Percentiles rank a stretch among this genome's conserved stretches.
Evolutionary conservation across 1,140 invertebrate genomes (phyloP).

Genomic region (Helicoverpa zea): DNA sequence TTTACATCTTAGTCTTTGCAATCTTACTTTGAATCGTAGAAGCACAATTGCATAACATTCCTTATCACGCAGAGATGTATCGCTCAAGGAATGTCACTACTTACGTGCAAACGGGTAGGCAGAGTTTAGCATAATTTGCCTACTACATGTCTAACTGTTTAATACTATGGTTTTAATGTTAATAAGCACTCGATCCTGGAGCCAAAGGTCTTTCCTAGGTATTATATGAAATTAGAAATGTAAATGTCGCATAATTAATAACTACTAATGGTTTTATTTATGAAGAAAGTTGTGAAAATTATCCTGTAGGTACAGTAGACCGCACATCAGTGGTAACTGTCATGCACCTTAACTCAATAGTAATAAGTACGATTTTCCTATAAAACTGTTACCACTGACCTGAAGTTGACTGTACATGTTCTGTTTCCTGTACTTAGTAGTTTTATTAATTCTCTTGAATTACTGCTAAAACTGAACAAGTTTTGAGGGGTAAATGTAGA

Average conservation of each 20-base stretch:
- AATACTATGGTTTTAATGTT: not conserved
- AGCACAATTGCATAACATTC: slow-evolving; percentile 42
- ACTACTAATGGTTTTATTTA: not conserved
- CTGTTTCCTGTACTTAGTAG: too few relatives aligned
- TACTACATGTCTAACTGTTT: slow-evolving; percentile 6
- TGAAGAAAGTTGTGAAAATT: not conserved
- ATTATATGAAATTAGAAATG: not conserved
- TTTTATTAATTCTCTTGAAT: too few relatives aligned
- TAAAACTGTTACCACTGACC: too few relatives aligned
- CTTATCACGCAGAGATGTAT: slow-evolving; percentile 48
- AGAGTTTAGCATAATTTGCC: slow-evolving; percentile 23
- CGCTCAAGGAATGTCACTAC: not conserved
- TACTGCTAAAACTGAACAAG: too few relatives aligned
- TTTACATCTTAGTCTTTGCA: not conserved
- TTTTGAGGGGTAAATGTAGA: too few relatives aligned
- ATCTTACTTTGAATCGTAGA: slow-evolving; percentile 19
- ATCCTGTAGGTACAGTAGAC: too few relatives aligned
- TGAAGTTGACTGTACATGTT: too few relatives aligned
- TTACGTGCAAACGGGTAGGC: slow-evolving; percentile 20
- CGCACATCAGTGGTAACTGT: too few relatives aligned
- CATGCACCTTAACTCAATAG: too few relatives aligned
- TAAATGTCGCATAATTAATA: slow-evolving; percentile 5
- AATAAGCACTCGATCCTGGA: slow-evolving; percentile 4
- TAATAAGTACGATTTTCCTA: too few relatives aligned
- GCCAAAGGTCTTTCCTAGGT: slow-evolving; percentile 16